Base-by-base conservation (phyloP, 2,888 invertebrate genomes). In the Cataglyphis altisquamis region DNA sequence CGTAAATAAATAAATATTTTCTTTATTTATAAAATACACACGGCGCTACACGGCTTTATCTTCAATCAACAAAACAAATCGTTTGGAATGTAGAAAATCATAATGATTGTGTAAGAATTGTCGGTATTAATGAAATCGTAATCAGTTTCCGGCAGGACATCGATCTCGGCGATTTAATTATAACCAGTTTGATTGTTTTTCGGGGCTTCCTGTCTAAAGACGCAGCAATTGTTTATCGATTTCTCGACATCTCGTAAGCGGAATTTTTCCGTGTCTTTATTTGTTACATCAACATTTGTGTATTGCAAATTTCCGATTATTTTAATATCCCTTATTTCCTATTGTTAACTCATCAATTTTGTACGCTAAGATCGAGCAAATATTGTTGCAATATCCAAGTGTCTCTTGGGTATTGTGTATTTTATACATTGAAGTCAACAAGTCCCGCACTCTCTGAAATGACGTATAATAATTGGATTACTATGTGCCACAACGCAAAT, bases 161-260 rank as follows among this genome's bases (percentile, higher is more conserved):
- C 78, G 52, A 21, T 77, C 63, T 80, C 84, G 21, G n/a, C 12
- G 36, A 41, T 84, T 85, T 74, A 80, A 88, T 87, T 84, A 81
- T 82, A 57, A 25, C 21, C 62, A 57, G 75, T 82, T 82, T 84
- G 83, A 88, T 88, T 73, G 68, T 68, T 77, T 63, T 85, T 85
- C 55, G 60, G 85, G 85, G 85, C 77, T 88, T 85, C 85, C 29
- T n/a, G 52, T 9, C 29, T 21, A 29, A 18, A 39, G 48, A 41
- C 3, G 15, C 21, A 32, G 18, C 29, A 67, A 77, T 77, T n/a
- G 52, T 39, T 64, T 25, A 52, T 77, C 66, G 75, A 66, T 66
- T 41, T 55, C 9, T 57, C 55, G 10, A 41, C 29, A 32, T 41
- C 29, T 57, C 67, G 15, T 55, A 67, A 77, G 18, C 12, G 55